Base-by-base conservation (phyloP, 2,888 invertebrate genomes). In the Nomada flava region DNA sequence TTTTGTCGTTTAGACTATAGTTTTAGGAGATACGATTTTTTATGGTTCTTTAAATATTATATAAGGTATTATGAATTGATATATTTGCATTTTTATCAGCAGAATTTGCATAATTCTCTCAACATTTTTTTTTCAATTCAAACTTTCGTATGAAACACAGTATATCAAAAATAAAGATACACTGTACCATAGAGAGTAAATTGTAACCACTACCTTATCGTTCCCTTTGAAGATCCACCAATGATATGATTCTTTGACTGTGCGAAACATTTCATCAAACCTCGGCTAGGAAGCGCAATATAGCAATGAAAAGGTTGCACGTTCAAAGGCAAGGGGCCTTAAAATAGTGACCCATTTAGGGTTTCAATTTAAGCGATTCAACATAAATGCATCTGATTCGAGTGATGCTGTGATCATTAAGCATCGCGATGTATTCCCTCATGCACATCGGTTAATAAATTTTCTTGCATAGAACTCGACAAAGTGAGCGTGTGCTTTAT, bases 401-500 rank as follows among this genome's bases (percentile, higher is more conserved):
- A 79, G 73, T 29, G 84, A 76, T 68, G 69, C 23, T 83, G 76
- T 78, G 72, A 75, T 62, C 70, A 52, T 64, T 62, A 75, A 79
- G 44, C 70, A 47, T 69, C 47, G 44, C 68, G 57, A 52, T 59
- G 47, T 42, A 62, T n/a, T 52, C 57, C 50, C 80, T 65, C 73
- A 69, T 70, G 82, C 68, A 60, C 79, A 77, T 82, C 76, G 71
- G 81, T 84, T 79, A 82, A 36, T 36, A 0, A 7, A 36, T 36
- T 36, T 36, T 36, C 36, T 36, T 36, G n/a, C 18, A 52, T 15
- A 52, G 52, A 52, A 13, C 4, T 15, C 15, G 52, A 52, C 18
- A 52, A 9, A 36, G 36, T 36, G 36, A 36, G 36, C 7, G 36
- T n/a, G 52, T 4, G 52, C n/a, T 52, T n/a, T 7, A 36, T 36